Percentiles rank a stretch among this genome's conserved stretches.
These are phyloP conservation scores for Oreochromis niloticus DNA, from an alignment of 2,113 vertebrate genomes.

Conservation along the genomic window DNA sequence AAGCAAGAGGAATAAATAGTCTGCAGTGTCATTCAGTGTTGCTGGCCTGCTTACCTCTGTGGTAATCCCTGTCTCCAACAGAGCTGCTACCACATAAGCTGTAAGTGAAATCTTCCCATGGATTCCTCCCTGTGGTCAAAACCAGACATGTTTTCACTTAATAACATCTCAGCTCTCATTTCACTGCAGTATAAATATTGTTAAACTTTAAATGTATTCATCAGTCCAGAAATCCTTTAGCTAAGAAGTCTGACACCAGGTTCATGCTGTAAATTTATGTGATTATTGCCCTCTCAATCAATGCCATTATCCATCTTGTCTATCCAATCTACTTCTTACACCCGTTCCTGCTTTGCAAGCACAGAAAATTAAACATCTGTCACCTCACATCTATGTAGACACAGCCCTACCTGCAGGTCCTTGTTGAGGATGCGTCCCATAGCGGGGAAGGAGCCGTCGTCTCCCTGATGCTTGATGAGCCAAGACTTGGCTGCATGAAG, in stretches of 20 bases:
- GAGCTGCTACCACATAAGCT: slow-evolving; percentile 85
- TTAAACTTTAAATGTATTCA: background rate
- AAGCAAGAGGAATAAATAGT: background rate
- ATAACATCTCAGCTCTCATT: background rate
- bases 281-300: background rate
- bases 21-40: background rate
- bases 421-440: slow-evolving; percentile 91
- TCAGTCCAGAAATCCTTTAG: background rate
- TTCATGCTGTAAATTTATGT: background rate
- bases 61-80: slow-evolving; percentile 84
- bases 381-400: background rate
- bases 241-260: background rate
- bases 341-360: background rate
- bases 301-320: background rate
- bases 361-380: background rate
- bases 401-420: slow-evolving; percentile 83
- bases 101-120: slow-evolving; percentile 88
- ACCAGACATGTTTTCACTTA: background rate
- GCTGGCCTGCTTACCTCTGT: slow-evolving; percentile 77
- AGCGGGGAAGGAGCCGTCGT: slow-evolving; percentile 86
- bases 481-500: slow-evolving; percentile 83
- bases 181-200: background rate
- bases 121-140: slow-evolving; percentile 80
- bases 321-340: background rate
- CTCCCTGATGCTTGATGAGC: slow-evolving; percentile 85